Base-by-base conservation (phyloP, 1,140 invertebrate genomes). In the Tribolium madens region DNA sequence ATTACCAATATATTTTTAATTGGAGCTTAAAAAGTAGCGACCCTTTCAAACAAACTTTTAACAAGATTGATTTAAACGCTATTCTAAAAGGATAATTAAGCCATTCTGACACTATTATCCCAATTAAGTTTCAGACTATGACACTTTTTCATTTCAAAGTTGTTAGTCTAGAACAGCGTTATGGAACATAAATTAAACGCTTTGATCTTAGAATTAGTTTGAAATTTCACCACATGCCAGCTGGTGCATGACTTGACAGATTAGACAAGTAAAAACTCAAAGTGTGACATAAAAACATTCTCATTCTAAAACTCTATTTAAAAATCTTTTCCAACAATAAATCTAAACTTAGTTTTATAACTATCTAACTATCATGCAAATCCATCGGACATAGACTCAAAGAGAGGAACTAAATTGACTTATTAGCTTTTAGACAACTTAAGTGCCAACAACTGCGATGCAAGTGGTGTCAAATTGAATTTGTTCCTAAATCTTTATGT, bases 1-100 rank as follows among this genome's bases (percentile, higher is more conserved):
- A 57, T 57, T 21, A 21, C 17, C 36, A 42, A 42, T 42, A n/a
- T n/a, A 18, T 57, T 57, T 57, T 57, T 57, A 57, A 57, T 57
- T 57, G 52, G 17, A 10, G 52, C n/a, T 15, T 57, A 57, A 17
- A 17, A 9, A 52, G 14, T 13, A 52, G 14, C 12, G 50, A 52
- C 13, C 50, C 50, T 17, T 52, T 52, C n/a, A 52, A 17, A 17
- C 50, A 7, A 57, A 57, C 15, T 57, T 57, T 57, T 57, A 57
- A 57, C 18, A 17, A 57, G 52, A 57, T 21, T 21, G 17, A 57
- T 57, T 57, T 17, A 52, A 17, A 52, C 21, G 21, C 21, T 26
- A 26, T 26, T 26, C 21, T 26, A 26, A 26, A 26, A 42, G 36
- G 36, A 42, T 42, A 42, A 42, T 42, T 42, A 42, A 42, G n/a